Conservation (phyloP, 1,140 invertebrate genomes). For the Phymorhynchus buccinoides region DNA sequence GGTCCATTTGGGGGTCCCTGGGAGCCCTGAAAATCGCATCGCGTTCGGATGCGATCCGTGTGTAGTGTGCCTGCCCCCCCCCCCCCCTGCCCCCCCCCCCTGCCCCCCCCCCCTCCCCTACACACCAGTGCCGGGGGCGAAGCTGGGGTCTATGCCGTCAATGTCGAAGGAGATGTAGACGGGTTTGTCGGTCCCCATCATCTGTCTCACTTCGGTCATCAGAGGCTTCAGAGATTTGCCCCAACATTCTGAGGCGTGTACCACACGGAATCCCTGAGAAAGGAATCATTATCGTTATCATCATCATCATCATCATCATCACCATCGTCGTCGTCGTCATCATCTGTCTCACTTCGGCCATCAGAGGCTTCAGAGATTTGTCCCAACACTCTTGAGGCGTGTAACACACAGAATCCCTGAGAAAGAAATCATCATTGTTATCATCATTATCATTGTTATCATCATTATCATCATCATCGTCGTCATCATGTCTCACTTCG, state of each 20-base stretch:
- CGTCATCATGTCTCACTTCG: slow-evolving; percentile 46
- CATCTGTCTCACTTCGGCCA: neutral
- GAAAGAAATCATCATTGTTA: slow-evolving; percentile 4
- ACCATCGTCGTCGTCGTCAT: neutral
- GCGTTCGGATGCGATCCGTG: too few relatives aligned
- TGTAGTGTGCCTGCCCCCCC: too few relatives aligned
- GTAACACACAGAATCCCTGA: too few relatives aligned
- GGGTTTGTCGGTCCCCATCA: slow-evolving; percentile 77
- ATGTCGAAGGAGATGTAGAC: slow-evolving; percentile 94
- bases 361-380: too few relatives aligned
- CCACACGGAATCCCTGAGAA: slow-evolving; percentile 65
- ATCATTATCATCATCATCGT: slow-evolving; percentile 42
- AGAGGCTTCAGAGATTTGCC: slow-evolving; percentile 64
- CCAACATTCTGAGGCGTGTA: slow-evolving; percentile 62
- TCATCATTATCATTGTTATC: neutral
- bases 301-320: neutral
- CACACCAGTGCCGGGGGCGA: slow-evolving; percentile 89
- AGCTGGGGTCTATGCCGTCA: slow-evolving; percentile 87
- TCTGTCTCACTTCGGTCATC: slow-evolving; percentile 65
- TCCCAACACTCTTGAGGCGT: too few relatives aligned
- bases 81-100: too few relatives aligned
- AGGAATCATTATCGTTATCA: neutral
- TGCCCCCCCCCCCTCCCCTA: neutral
- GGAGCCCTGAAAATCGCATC: too few relatives aligned
- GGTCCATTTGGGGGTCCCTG: too few relatives aligned